These are phyloP conservation scores for Nomada fabriciana DNA, from an alignment of 2,888 invertebrate species.

Conservation along the genomic window DNA sequence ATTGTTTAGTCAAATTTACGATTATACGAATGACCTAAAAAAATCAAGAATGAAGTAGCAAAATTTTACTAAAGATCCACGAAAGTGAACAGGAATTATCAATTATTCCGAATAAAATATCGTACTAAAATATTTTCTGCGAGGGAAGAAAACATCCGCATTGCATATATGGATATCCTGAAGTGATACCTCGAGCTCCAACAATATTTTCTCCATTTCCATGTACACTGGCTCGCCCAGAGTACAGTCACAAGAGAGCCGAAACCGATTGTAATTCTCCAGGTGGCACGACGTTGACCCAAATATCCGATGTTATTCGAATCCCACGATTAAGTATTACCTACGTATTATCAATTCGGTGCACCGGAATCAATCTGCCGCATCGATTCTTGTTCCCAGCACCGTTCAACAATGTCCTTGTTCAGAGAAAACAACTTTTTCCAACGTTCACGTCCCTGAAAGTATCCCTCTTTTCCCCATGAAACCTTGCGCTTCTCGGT, in stretches of 20 bases:
- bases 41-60: too few relatives aligned
- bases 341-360: neutral
- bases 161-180: too few relatives aligned
- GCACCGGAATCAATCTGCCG: neutral
- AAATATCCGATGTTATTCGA: conserved; percentile 12
- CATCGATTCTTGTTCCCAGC: neutral
- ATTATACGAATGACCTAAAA: too few relatives aligned
- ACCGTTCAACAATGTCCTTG: neutral
- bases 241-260: neutral
- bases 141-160: neutral
- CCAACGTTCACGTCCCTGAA: neutral
- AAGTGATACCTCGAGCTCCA: too few relatives aligned
- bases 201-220: neutral
- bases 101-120: too few relatives aligned
- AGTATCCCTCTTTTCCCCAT: too few relatives aligned
- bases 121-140: too few relatives aligned
- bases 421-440: neutral
- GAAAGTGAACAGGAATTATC: too few relatives aligned
- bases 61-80: too few relatives aligned
- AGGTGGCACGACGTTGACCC: neutral
- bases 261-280: neutral
- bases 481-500: neutral
- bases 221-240: neutral
- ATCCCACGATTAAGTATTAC: conserved; percentile 18
- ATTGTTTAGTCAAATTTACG: too few relatives aligned